These are phyloP conservation scores for Allolobophora icterica DNA, from an alignment of 2,888 invertebrate species.

Conservation along the genomic window DNA sequence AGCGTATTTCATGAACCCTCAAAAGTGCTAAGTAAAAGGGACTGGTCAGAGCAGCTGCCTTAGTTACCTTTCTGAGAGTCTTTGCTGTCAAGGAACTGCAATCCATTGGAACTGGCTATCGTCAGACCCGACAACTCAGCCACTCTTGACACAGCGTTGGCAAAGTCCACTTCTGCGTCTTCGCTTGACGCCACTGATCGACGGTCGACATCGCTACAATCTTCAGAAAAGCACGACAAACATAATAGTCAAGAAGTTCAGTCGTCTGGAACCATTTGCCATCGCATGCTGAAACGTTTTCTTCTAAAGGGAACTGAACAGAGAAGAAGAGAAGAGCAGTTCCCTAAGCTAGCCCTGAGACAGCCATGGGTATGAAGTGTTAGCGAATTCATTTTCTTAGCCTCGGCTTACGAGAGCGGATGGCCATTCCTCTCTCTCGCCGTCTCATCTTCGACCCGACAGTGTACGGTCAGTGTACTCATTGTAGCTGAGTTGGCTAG, in stretches of 20 bases:
- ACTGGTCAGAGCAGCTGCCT: not conserved
- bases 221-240: not conserved
- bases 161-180: constrained; percentile 64
- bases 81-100: constrained; percentile 13
- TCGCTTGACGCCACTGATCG: not conserved
- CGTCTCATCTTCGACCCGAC: too few species aligned
- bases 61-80: constrained; percentile 6
- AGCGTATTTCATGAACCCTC: too few species aligned
- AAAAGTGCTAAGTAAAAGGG: not conserved
- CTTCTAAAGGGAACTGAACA: too few species aligned
- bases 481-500: too few species aligned
- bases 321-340: too few species aligned
- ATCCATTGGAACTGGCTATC: constrained; percentile 12
- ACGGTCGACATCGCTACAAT: not conserved
- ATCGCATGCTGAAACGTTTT: too few species aligned
- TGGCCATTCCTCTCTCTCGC: too few species aligned
- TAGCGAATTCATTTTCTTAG: too few species aligned
- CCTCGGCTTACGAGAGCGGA: too few species aligned
- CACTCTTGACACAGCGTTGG: constrained; percentile 64
- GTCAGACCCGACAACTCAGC: constrained; percentile 64
- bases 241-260: not conserved
- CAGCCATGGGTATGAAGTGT: too few species aligned
- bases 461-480: too few species aligned
- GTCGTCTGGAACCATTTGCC: not conserved
- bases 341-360: too few species aligned